Percentiles rank a stretch among this genome's conserved stretches.
These are phyloP conservation scores for Cataglyphis altisquamis DNA, from an alignment of 2,888 invertebrate species.

Conservation along the genomic window DNA sequence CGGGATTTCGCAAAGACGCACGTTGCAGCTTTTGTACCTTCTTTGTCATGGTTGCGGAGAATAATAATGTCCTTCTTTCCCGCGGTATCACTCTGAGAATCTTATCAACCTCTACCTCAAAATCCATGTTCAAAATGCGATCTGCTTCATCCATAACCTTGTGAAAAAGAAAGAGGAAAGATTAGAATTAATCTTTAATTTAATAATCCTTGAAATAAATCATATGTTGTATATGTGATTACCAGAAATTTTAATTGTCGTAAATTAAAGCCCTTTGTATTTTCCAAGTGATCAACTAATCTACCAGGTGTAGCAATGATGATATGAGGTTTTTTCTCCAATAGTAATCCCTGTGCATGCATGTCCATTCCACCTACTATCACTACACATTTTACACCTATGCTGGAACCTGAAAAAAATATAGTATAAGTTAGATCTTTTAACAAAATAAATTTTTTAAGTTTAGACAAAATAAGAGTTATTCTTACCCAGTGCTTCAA, in stretches of 20 bases:
- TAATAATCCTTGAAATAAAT: constrained; percentile 10
- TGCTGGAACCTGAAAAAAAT: constrained; percentile 90
- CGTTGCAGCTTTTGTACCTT: constrained; percentile 98
- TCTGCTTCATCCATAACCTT: constrained; percentile 99
- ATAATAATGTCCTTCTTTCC: constrained; percentile 96
- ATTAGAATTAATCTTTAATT: neutral
- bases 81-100: constrained; percentile 96
- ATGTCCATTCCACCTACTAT: constrained; percentile 99
- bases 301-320: constrained; percentile 99
- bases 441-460: neutral
- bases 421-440: neutral
- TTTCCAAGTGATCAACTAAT: constrained; percentile 98
- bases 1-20: constrained; percentile 97
- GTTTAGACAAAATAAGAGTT: neutral
- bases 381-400: constrained; percentile 98
- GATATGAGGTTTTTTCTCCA: constrained; percentile 98
- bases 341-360: constrained; percentile 95
- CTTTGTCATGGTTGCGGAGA: constrained; percentile 99
- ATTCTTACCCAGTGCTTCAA: constrained; percentile 95
- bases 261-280: constrained; percentile 98
- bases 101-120: constrained; percentile 98
- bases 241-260: constrained; percentile 95
- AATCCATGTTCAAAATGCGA: constrained; percentile 99
- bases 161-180: neutral
- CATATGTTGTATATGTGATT: constrained; percentile 56